A percentile compares a stretch with the other conserved stretches of the same genome.
phyloP scores from a whole-genome alignment of 2,888 invertebrate species.

The Thelaira solivaga region DNA sequence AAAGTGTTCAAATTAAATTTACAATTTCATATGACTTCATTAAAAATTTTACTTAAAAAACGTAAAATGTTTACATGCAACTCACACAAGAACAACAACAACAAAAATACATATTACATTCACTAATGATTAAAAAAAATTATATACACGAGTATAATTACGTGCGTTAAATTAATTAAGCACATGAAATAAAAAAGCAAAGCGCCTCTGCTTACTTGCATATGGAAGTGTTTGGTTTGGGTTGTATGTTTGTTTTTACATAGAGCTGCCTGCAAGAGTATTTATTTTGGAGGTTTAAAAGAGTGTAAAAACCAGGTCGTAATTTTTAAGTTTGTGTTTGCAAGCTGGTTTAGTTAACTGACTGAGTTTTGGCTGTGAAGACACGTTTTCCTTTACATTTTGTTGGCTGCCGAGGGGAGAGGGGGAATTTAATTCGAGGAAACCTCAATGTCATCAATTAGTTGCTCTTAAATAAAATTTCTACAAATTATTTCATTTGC shows the following conservation, averaged over 20 bases:
- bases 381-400: background rate
- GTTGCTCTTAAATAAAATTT: conserved; percentile 60
- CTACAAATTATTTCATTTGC: conserved; percentile 55
- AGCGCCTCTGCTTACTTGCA: background rate
- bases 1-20: too few relatives aligned
- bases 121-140: conserved; percentile 23
- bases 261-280: background rate
- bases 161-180: conserved; percentile 28
- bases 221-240: background rate
- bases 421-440: conserved; percentile 6
- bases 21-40: too few relatives aligned
- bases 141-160: conserved; percentile 32
- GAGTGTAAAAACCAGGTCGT: conserved; percentile 56
- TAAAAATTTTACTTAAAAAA: too few relatives aligned
- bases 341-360: conserved; percentile 21
- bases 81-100: too few relatives aligned
- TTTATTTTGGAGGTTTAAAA: conserved; percentile 30
- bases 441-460: conserved; percentile 62
- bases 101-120: background rate
- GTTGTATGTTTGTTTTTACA: background rate
- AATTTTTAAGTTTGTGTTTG: conserved; percentile 42
- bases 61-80: too few relatives aligned
- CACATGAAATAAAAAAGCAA: background rate
- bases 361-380: conserved; percentile 13
- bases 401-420: too few relatives aligned